Conservation (phyloP, 2,113 vertebrate genomes). For the Alethe castanea region DNA sequence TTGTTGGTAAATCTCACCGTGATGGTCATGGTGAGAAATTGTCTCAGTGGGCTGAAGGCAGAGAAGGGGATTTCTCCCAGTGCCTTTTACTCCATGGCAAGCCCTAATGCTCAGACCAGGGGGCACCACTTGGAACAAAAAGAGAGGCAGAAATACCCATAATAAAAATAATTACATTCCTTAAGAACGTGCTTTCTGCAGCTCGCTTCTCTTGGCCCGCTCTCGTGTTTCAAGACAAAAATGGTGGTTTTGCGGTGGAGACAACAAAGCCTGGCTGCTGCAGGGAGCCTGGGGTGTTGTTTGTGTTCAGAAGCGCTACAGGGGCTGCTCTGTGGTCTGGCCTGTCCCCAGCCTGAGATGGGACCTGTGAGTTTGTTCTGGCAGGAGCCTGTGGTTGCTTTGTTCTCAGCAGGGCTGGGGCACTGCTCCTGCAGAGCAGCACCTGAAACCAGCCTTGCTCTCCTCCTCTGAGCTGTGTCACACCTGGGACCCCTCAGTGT, state of each 20-base stretch:
- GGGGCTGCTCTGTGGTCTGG: neutral
- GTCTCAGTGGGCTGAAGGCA: neutral
- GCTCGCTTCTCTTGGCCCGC: neutral
- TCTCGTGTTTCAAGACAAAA: fast-evolving
- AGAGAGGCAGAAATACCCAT: neutral
- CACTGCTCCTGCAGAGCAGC: neutral
- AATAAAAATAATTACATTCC: neutral
- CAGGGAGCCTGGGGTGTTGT: neutral
- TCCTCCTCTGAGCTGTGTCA: no score
- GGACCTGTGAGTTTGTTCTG: fast-evolving
- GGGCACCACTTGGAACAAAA: neutral
- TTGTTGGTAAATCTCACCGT: neutral
- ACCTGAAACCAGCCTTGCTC: no score
- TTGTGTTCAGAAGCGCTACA: fast-evolving
- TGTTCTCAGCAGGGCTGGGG: neutral
- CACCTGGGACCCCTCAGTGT: no score
- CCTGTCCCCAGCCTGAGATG: neutral
- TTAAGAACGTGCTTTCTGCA: neutral
- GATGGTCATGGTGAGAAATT: neutral
- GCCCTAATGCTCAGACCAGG: neutral
- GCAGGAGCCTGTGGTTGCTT: no score
- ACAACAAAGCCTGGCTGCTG: neutral
- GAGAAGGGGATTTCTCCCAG: neutral
- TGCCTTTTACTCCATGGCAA: neutral
- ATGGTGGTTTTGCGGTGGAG: neutral